phyloP scores from a whole-genome alignment of 2,797 vertebrate species.

The Rhinella marina region DNA sequence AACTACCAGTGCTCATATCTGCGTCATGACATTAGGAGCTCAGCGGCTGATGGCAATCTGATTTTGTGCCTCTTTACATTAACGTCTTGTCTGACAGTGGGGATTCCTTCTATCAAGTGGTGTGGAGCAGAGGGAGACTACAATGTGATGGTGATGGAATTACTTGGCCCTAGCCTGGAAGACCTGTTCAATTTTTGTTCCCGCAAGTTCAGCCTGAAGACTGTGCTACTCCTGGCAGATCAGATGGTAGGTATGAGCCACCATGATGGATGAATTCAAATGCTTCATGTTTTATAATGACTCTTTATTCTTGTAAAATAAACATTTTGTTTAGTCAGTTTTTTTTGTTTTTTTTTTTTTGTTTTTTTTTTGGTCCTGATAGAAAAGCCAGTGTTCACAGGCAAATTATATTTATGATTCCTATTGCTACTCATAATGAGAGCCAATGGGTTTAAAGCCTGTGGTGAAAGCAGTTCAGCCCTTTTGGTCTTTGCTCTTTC shows the following conservation, averaged over 20 bases:
- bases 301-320: background rate
- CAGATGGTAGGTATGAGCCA: conserved; percentile 85
- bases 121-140: conserved; percentile 97
- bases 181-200: conserved; percentile 98
- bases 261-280: background rate
- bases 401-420: no score
- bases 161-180: conserved; percentile 93
- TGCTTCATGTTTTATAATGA: background rate
- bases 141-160: conserved; percentile 98
- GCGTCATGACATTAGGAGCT: background rate
- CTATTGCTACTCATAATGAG: no score
- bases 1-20: background rate
- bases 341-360: no score
- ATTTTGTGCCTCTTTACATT: background rate
- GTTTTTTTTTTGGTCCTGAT: no score
- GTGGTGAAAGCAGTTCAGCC: no score
- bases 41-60: background rate
- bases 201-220: conserved; percentile 97
- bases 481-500: no score
- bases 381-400: no score
- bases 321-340: no score
- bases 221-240: conserved; percentile 93
- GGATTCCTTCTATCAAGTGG: conserved; percentile 97
- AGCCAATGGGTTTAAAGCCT: no score
- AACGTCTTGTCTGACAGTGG: conserved; percentile 76